Evolutionary conservation across 2,888 invertebrate genomes (phyloP).

Genomic region (Nomada fucata): DNA sequence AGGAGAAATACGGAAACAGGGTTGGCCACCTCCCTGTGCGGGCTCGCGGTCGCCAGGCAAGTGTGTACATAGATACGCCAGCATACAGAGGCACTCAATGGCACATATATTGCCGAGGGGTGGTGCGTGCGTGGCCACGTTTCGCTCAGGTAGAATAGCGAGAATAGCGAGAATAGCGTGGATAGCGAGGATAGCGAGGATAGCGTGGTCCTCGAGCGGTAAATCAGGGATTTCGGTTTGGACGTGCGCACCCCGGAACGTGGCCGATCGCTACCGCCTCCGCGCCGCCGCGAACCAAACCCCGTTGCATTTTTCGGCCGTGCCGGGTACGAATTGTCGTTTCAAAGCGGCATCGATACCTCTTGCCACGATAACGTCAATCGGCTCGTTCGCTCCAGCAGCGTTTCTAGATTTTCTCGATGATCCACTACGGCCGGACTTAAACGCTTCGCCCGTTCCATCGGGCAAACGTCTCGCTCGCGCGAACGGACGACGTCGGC

Average conservation of each 20-base stretch:
- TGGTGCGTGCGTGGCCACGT: constrained; percentile 45
- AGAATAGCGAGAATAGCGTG: constrained; percentile 60
- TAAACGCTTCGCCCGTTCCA: no score
- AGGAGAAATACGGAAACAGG: constrained; percentile 19
- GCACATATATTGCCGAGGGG: constrained; percentile 33
- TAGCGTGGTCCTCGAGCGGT: constrained; percentile 56
- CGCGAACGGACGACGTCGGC: no score
- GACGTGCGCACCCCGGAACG: constrained; percentile 61
- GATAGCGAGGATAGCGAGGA: not conserved
- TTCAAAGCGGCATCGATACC: constrained; percentile 22
- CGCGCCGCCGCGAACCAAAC: constrained; percentile 21
- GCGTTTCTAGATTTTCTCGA: no score
- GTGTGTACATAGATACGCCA: constrained; percentile 14
- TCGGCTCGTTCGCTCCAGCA: no score
- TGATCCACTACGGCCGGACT: no score
- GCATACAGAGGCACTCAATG: constrained; percentile 9
- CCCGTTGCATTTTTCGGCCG: constrained; percentile 34
- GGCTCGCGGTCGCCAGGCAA: not conserved
- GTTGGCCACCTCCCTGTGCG: not conserved
- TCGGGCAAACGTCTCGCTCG: no score
- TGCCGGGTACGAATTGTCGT: constrained; percentile 23
- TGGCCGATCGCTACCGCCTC: constrained; percentile 57
- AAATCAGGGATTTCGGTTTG: constrained; percentile 70
- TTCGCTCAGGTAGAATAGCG: constrained; percentile 59
- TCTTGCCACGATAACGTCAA: not conserved